Evolutionary conservation across 2,888 invertebrate genomes (phyloP), one percentile per base, ranked within the genome.

Genomic region (Pardosa pseudoannulata): DNA sequence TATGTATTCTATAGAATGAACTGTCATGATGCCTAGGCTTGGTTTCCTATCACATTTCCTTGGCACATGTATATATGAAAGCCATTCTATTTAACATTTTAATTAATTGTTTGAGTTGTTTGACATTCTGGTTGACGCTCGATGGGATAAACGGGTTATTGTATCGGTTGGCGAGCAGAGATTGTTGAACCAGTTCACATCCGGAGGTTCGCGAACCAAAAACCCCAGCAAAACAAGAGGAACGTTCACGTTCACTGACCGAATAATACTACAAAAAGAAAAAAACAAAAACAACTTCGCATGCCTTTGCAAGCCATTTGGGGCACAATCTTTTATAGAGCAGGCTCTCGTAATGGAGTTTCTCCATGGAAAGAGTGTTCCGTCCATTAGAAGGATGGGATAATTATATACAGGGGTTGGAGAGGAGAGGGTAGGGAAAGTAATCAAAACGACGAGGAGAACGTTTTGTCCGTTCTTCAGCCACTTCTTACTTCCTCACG

Each of bases 171-270:
- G 73, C 65, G 64, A 65, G 41, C 36, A 19, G 73, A 82, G 82
- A 82, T 75, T 76, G 71, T 82, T 82, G 76, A 82, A 82, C 82
- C 82, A 82, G 70, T 82, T 76, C 76, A 72, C 82, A 82, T 82
- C 82, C 82, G 82, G 82, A 46, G 82, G 62, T 36, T 71, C 68
- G 62, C 46, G 46, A 80, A 81, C 56, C 29, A 80, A 80, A 64
- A 39, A 50, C 62, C 27, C 41, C n/a, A 36, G 23, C 74, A 74
- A 81, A 81, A 74, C 68, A 73, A 80, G 67, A 81, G 29, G 74
- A 23, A 74, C 56, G 74, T 68, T 56, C 74, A 19, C 81, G 81
- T 81, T 81, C 81, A 81, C 81, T 81, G 81, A 81, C 81, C 81
- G 81, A 81, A 74, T 68, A 70, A 81, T 81, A 32, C 68, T 74